Conservation (phyloP, 2,888 invertebrate genomes). For the Disparrhopalites patrizii region DNA sequence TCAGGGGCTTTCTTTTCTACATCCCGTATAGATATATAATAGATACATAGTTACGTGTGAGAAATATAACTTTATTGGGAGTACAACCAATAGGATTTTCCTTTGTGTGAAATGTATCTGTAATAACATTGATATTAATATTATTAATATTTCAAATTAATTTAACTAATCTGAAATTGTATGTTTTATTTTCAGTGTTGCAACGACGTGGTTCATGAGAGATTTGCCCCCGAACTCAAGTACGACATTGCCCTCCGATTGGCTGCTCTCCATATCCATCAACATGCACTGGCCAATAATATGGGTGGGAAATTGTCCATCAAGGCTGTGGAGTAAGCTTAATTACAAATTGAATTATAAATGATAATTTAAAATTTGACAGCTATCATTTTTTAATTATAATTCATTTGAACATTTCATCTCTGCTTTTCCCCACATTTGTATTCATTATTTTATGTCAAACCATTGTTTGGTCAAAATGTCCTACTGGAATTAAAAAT, state of each 20-base stretch:
- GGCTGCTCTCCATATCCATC: conserved; percentile 86
- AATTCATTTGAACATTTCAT: no score
- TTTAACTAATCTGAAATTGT: neutral
- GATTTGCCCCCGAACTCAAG: conserved; percentile 83
- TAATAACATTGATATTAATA: neutral
- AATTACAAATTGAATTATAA: no score
- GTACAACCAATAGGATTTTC: no score
- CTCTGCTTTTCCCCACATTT: conserved; percentile 26
- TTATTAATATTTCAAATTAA: no score
- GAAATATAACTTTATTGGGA: no score
- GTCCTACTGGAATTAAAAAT: neutral
- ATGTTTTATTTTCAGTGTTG: conserved; percentile 62
- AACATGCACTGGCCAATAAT: conserved; percentile 78
- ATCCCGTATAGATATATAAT: no score
- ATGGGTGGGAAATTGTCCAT: conserved; percentile 76
- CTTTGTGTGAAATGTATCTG: no score
- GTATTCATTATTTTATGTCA: neutral
- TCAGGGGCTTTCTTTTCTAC: no score
- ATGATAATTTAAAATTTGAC: no score
- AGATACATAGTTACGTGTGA: no score
- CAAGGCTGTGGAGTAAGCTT: conserved; percentile 78
- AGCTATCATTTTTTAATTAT: no score
- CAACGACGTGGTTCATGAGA: conserved; percentile 86
- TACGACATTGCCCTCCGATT: conserved; percentile 81
- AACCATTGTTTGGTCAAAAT: no score